Evolutionary conservation across 2,113 vertebrate species (phyloP), one percentile per base, ranked within the genome.

Genomic region (Arizona elegans): DNA sequence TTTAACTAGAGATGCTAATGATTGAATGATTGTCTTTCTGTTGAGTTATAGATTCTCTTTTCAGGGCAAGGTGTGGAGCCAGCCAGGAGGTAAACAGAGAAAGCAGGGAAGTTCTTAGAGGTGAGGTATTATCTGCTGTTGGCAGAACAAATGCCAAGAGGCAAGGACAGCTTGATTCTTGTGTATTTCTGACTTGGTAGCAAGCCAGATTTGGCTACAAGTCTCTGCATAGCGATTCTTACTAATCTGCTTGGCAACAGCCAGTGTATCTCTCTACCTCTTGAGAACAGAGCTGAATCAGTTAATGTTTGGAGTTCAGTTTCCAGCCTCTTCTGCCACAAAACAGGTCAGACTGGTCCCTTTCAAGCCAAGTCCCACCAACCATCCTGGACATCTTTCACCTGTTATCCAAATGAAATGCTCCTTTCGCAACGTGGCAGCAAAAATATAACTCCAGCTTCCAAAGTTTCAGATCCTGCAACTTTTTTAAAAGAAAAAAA

Each of bases 311-410:
- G n/a, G 54, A 38, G n/a, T 2, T 38, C 6, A 19, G 2, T 81
- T 17, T 65, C 62, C 75, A 38, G 2, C 33, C 75, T 88, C 55
- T 70, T 43, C 75, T 53, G 62, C 26, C 75, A 55, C 29, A 65
- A 89, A 92, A 89, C 62, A 47, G 87, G 92, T 81, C 15, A n/a
- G 87, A 89, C 87, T 75, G 62, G 87, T 89, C 87, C 53, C 43
- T 24, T 89, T 89, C 38, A 50, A 65, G 33, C 87, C n/a, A 47
- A 47, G 24, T 33, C 56, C n/a, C 59, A n/a, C n/a, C 87, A 56
- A 8, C 12, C 87, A n/a, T 11, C 53, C 23, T 70, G 91, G 91
- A 43, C 15, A 56, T 55, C 33, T 56, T 55, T 52, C 9, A 19
- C 19, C 52, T 88, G 24, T 75, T 62, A 0, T 56, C 33, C 52